Evolutionary conservation across 2,888 invertebrate genomes (phyloP).

Genomic region (Rhynchonema sp.): DNA sequence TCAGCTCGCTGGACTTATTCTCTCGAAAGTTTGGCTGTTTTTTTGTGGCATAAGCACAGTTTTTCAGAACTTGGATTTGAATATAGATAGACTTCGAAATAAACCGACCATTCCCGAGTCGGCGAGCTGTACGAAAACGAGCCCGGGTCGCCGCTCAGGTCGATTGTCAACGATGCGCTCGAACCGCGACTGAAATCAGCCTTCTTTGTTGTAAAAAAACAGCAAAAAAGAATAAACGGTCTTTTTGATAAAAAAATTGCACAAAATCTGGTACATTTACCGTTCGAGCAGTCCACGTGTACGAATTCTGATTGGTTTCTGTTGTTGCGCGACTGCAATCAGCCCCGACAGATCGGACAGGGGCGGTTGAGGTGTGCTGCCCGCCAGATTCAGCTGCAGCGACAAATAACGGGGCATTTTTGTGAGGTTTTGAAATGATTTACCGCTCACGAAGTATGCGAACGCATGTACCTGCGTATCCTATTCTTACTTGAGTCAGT

Average conservation of each 20-base stretch:
- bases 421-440: too few relatives aligned
- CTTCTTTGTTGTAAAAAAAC: not conserved
- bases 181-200: conserved; percentile 49
- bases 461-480: too few relatives aligned
- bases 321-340: not conserved
- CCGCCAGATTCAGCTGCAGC: not conserved
- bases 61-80: too few relatives aligned
- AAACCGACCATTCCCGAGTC: conserved; percentile 7
- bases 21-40: too few relatives aligned
- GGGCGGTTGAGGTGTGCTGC: not conserved
- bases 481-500: too few relatives aligned
- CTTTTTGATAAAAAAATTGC: not conserved
- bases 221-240: not conserved
- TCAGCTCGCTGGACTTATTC: not conserved
- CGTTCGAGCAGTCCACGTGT: conserved; percentile 4
- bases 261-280: too few relatives aligned
- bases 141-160: conserved; percentile 44
- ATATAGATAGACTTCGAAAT: not conserved
- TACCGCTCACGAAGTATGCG: too few relatives aligned
- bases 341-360: not conserved
- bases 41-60: too few relatives aligned
- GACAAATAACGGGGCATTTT: not conserved
- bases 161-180: conserved; percentile 68
- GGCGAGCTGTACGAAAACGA: conserved; percentile 1
- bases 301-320: conserved; percentile 2